These are phyloP conservation scores for Trichogramma pretiosum DNA, from an alignment of 1,140 invertebrate species.

Conservation along the genomic window DNA sequence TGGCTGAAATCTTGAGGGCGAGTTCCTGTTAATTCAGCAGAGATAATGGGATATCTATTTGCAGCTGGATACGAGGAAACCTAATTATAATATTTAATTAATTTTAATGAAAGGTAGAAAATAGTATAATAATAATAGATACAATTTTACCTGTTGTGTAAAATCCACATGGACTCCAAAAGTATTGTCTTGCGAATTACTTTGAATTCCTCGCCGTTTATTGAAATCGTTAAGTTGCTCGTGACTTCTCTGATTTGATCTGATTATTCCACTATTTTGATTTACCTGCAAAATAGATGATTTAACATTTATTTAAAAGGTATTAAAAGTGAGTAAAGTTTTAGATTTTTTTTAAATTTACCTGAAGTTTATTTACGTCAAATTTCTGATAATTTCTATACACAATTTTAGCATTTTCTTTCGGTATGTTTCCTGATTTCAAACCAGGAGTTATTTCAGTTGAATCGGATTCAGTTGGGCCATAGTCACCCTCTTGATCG, in stretches of 20 bases:
- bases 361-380: not conserved
- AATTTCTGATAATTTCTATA: not conserved
- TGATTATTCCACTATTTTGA: conserved; percentile 11
- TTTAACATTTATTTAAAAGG: too few relatives aligned
- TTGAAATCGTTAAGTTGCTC: too few relatives aligned
- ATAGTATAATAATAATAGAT: too few relatives aligned
- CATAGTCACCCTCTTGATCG: conserved; percentile 21
- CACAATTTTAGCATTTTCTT: not conserved
- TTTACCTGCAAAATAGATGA: conserved; percentile 5
- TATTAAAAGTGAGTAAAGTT: too few relatives aligned
- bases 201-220: not conserved
- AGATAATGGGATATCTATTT: too few relatives aligned
- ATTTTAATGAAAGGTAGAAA: too few relatives aligned
- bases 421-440: conserved; percentile 1
- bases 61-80: too few relatives aligned
- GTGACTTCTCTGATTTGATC: not conserved
- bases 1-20: too few relatives aligned
- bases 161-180: too few relatives aligned
- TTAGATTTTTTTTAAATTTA: not conserved
- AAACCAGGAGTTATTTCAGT: not conserved
- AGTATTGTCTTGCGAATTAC: too few relatives aligned
- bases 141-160: conserved; percentile 1
- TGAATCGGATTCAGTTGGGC: not conserved
- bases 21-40: too few relatives aligned
- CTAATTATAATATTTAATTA: too few relatives aligned